Percentiles rank a stretch among this genome's conserved stretches.
phyloP scores from a whole-genome alignment of 2,113 vertebrate genomes.

The Nematolebias whitei region DNA sequence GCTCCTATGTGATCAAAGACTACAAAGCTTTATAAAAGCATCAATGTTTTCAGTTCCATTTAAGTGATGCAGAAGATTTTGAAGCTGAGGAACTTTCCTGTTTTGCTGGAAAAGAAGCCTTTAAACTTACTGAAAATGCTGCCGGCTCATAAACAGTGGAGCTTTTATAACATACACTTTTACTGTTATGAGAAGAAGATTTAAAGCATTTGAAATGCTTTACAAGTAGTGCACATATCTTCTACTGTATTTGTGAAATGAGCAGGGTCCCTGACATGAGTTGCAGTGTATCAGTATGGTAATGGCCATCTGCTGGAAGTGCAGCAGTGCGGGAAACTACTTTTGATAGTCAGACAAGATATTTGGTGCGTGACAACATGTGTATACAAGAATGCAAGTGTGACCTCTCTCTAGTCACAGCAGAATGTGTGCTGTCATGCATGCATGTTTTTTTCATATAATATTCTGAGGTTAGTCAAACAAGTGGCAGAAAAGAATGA shows the following conservation, averaged over 20 bases:
- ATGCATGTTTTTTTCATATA: constrained; percentile 24
- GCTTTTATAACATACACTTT: constrained; percentile 39
- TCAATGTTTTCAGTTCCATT: constrained; percentile 36
- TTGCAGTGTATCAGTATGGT: constrained; percentile 57
- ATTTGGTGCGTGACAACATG: constrained; percentile 14
- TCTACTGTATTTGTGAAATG: constrained; percentile 27
- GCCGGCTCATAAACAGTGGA: constrained; percentile 40
- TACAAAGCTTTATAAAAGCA: constrained; percentile 43
- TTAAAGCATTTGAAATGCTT: constrained; percentile 45
- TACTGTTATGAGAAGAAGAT: constrained; percentile 44
- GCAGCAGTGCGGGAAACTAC: constrained; percentile 73
- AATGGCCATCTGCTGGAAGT: constrained; percentile 73
- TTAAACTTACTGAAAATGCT: constrained; percentile 39
- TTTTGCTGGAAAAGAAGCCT: constrained; percentile 44
- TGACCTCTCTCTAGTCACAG: constrained; percentile 22
- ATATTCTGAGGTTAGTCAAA: constrained; percentile 40
- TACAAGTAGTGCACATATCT: constrained; percentile 37
- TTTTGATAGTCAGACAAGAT: constrained; percentile 67
- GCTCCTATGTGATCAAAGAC: constrained; percentile 54
- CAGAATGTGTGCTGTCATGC: neutral
- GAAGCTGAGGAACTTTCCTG: constrained; percentile 36
- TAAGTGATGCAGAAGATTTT: constrained; percentile 28
- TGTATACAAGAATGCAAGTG: constrained; percentile 24
- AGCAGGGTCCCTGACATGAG: constrained; percentile 40
- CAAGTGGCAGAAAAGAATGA: constrained; percentile 32